Evolutionary conservation across 2,888 invertebrate species (phyloP), one percentile per base, ranked within the genome.

Genomic region (Drosophila macrothrix): DNA sequence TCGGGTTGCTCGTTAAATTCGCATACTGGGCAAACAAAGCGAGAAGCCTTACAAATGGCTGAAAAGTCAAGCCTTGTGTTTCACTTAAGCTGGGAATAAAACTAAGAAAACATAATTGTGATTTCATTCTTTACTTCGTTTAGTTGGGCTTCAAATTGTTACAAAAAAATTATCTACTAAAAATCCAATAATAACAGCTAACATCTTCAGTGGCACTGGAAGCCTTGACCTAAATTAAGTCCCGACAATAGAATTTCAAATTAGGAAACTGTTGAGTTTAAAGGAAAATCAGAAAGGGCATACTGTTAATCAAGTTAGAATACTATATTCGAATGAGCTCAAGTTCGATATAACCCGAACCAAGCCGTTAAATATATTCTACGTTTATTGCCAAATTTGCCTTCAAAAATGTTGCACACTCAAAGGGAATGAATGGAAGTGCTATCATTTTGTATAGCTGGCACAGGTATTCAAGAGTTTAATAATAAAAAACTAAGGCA

Each of bases 1-100:
- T 53, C 41, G 43, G 65, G 67, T 68, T 67, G 75, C 67, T 50
- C 67, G 41, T 53, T 29, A 50, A 50, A 65, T 66, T 58, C 54
- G 56, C 29, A 39, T 43, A 22, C 58, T 12, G 43, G 12, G 53
- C 37, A 56, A 50, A 64, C 29, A 39, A 49, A 25, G 6, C 16
- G 35, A 19, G 28, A 19, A 33, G 16, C 29, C 59, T 35, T 22
- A 6, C 41, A 61, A 46, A 29, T 10, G 43, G 25, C 61, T 25
- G 46, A 54, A 41, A 53, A 54, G 46, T 29, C 46, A 37, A 31
- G 46, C 10, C 12, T 19, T 35, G 25, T 50, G 14, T 14, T 39
- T n/a, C 3, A 39, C 33, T 16, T 29, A 39, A 22, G 39, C 25
- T 29, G 19, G 3, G n/a, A 54, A n/a, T 28, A 16, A 3, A 25